Percentiles rank a stretch among this genome's conserved stretches.
phyloP scores from a whole-genome alignment of 2,888 invertebrate species.

The Saturnia japonica region DNA sequence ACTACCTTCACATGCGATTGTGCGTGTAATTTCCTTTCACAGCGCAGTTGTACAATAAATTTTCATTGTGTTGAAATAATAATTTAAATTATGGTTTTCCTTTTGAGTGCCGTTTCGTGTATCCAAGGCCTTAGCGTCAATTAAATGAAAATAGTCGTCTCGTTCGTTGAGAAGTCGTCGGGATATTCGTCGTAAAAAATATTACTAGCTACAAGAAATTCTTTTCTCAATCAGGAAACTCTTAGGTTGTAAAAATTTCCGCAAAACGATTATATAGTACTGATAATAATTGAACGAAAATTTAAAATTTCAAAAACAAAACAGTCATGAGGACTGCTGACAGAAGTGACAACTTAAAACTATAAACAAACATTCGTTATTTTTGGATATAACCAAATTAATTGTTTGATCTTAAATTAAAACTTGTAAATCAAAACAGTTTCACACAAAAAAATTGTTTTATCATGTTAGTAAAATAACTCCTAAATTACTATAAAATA shows the following conservation, averaged over 20 bases:
- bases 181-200: not conserved
- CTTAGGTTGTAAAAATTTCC: not conserved
- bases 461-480: too few species aligned
- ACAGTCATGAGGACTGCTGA: too few species aligned
- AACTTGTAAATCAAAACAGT: too few species aligned
- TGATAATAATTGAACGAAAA: not conserved
- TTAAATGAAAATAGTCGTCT: conserved; percentile 7
- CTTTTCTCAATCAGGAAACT: not conserved
- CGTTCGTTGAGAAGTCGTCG: not conserved
- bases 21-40: conserved; percentile 36
- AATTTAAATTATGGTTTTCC: conserved; percentile 31
- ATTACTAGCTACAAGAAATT: not conserved
- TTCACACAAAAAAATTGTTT: too few species aligned
- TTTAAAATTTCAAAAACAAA: not conserved
- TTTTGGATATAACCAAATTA: too few species aligned
- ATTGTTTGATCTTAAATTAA: too few species aligned
- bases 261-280: not conserved
- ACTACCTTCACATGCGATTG: conserved; percentile 36
- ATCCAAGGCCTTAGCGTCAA: conserved; percentile 13
- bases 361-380: too few species aligned
- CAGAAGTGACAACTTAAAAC: too few species aligned
- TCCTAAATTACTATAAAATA: too few species aligned
- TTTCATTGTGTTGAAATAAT: conserved; percentile 20
- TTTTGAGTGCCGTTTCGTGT: conserved; percentile 22
- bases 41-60: conserved; percentile 23